Evolutionary conservation across 2,113 vertebrate species (phyloP), one percentile per base, ranked within the genome.

Genomic region (Percina caprodes): DNA sequence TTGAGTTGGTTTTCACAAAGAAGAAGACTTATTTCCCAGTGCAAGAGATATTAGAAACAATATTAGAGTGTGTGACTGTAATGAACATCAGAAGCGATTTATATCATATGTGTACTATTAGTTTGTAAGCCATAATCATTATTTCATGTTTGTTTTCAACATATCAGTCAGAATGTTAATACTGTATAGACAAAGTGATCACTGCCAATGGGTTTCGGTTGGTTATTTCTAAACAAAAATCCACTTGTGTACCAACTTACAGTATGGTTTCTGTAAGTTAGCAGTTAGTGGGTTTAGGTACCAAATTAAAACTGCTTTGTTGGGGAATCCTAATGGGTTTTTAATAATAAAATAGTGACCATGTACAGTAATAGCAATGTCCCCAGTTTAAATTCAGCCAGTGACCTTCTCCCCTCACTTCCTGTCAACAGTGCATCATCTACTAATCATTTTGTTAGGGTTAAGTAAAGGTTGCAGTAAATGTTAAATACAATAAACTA

Each of bases 1-100:
- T 79, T 84, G 61, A 69, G 49, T 85, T 54, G 30, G 69, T 67
- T 60, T 81, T 77, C 74, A 75, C 56, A 79, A 80, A 79, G 59
- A 69, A 52, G 24, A 69, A 51, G 19, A 7, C 60, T 10, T 68
- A n/a, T 82, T 78, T 78, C 60, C 51, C 30, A 69, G 14, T 39
- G 56, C 5, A 18, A 69, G 62, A 74, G 68, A 71, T 24, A 8
- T 80, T 49, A 65, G 62, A 85, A 72, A 55, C n/a, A 67, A 51
- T 14, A 19, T 4, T 39, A 33, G 18, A 30, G 24, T 23, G 14
- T 73, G n/a, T 19, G 6, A 66, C 59, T 49, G 42, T 11, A 42
- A 42, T 48, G 0, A 68, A 55, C 9, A 39, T 39, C 2, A 2
- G 9, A 39, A 10, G 39, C 2, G 9, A 39, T 72, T 66, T 11